Percentiles rank a stretch among this genome's conserved stretches.
Evolutionary conservation across 2,888 invertebrate genomes (phyloP).

Genomic region (Agrilus biguttatus): DNA sequence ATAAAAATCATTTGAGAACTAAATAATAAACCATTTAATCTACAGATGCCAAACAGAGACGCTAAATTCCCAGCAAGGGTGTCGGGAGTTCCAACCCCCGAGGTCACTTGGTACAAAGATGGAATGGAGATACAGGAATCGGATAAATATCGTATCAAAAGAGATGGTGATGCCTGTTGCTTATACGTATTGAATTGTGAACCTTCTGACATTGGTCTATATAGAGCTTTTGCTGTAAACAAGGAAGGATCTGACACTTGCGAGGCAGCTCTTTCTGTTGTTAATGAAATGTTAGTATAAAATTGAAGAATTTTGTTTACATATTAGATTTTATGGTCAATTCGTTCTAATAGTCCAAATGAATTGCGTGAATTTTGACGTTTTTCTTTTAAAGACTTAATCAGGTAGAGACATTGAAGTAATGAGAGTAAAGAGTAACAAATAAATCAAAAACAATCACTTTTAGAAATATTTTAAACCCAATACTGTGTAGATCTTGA

Average conservation of each 20-base stretch:
- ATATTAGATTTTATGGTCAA: too few relatives aligned
- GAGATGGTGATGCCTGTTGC: conserved; percentile 68
- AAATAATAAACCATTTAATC: conserved; percentile 3
- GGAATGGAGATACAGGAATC: conserved; percentile 53
- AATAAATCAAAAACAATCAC: too few relatives aligned
- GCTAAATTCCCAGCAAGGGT: conserved; percentile 73
- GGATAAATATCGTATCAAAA: conserved; percentile 58
- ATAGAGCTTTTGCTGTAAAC: conserved; percentile 66
- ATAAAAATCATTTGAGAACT: background rate
- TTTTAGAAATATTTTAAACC: too few relatives aligned
- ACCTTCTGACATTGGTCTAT: conserved; percentile 54
- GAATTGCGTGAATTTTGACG: background rate
- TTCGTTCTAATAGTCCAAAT: too few relatives aligned
- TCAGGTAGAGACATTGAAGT: too few relatives aligned
- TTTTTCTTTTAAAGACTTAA: background rate
- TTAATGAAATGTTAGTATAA: conserved; percentile 63
- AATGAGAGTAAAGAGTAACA: too few relatives aligned
- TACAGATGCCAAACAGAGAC: conserved; percentile 56
- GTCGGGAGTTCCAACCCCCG: conserved; percentile 68
- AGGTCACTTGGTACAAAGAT: conserved; percentile 77
- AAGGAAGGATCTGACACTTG: conserved; percentile 66
- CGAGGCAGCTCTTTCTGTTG: conserved; percentile 59
- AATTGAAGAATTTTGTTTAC: background rate
- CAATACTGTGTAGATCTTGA: too few relatives aligned
- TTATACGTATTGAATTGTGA: conserved; percentile 57